Conservation (phyloP, 2,888 invertebrate species). For the Chrysodeixis includens region DNA sequence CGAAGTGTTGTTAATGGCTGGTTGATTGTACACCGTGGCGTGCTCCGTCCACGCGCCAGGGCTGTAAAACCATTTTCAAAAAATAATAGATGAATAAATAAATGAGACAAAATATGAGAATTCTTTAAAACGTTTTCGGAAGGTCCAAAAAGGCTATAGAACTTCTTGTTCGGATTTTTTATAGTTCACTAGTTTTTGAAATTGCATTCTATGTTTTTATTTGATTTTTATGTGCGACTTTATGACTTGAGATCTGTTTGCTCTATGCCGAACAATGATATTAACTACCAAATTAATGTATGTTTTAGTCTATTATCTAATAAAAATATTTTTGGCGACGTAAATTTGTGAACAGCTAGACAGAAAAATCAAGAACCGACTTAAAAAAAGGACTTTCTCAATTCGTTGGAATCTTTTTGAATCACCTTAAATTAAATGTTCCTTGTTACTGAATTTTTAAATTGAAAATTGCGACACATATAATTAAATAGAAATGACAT, state of each 20-base stretch:
- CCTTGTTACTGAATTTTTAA: no score
- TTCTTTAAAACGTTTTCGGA: constrained; percentile 82
- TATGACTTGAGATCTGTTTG: constrained; percentile 2
- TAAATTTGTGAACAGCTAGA: no score
- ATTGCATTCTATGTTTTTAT: constrained; percentile 25
- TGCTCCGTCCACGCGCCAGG: constrained; percentile 81
- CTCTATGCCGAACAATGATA: background rate
- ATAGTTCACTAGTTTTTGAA: constrained; percentile 37
- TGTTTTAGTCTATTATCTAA: no score
- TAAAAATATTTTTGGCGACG: background rate
- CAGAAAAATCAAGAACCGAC: no score
- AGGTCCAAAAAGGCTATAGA: constrained; percentile 68
- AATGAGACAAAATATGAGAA: constrained; percentile 71
- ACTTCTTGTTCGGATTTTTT: constrained; percentile 65
- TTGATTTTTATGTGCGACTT: constrained; percentile 20
- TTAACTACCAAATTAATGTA: background rate
- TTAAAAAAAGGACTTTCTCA: no score
- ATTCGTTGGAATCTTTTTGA: no score
- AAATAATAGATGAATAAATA: constrained; percentile 73
- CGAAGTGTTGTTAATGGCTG: constrained; percentile 5
- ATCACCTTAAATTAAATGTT: no score
- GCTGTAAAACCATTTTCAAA: constrained; percentile 77
- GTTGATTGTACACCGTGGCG: constrained; percentile 62
- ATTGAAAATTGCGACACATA: no score
- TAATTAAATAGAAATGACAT: no score